Evolutionary conservation across 2,113 vertebrate species (phyloP).

Genomic region (Dryoscopus gambensis): DNA sequence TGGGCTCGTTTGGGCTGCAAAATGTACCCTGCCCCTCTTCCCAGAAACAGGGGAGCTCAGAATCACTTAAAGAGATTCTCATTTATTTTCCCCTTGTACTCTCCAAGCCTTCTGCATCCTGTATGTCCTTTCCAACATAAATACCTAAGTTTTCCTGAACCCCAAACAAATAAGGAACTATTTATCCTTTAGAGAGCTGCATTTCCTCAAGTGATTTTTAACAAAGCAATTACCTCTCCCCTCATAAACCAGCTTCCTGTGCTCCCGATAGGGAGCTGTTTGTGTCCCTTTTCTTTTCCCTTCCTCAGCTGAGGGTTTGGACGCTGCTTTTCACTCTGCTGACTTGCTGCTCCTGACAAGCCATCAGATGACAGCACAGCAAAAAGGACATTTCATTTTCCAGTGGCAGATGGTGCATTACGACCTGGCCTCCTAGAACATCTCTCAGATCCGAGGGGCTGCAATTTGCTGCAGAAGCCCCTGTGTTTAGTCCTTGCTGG

Average conservation of each 20-base stretch:
- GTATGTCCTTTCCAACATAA: slow-evolving; percentile 38
- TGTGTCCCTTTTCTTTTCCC: background rate
- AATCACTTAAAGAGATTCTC: background rate
- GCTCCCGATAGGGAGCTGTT: background rate
- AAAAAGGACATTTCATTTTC: background rate
- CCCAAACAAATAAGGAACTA: slow-evolving; percentile 27
- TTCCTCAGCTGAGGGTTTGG: background rate
- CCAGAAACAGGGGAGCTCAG: background rate
- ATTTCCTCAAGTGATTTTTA: slow-evolving; percentile 48
- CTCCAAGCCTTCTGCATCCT: slow-evolving; percentile 32
- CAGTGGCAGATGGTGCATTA: background rate
- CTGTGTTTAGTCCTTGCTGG: background rate
- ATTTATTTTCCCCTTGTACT: slow-evolving; percentile 18
- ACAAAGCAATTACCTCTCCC: slow-evolving; percentile 42
- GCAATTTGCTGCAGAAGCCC: background rate
- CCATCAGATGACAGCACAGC: background rate
- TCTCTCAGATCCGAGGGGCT: background rate
- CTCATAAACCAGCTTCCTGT: slow-evolving; percentile 40
- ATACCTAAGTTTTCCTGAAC: slow-evolving; percentile 50
- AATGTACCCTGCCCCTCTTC: background rate
- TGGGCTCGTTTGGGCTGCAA: background rate
- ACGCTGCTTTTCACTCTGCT: background rate
- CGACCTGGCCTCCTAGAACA: background rate
- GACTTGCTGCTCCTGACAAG: background rate
- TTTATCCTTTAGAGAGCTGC: slow-evolving; percentile 35